Evolutionary conservation across 2,797 vertebrate species (phyloP), one percentile per base, ranked within the genome.

Genomic region (Rhadinocentrus ornatus): DNA sequence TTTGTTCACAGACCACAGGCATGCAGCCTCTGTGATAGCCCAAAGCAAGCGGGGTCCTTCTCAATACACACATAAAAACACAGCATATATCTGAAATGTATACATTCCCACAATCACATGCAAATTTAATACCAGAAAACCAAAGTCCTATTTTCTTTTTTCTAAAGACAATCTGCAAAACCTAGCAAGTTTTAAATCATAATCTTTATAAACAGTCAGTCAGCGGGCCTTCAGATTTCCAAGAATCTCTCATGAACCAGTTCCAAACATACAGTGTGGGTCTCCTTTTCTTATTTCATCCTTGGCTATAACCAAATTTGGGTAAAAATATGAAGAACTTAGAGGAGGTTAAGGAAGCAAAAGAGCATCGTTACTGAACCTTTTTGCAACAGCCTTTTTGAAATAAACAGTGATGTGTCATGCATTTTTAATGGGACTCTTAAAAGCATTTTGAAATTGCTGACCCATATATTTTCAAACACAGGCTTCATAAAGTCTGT

Each of bases 1-100:
- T 78, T 75, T 55, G 81, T 77, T 91, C 87, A 90, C 87, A 90
- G 82, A 83, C 71, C 44, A 58, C 73, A 73, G 70, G 77, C 78
- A 84, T 12, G 44, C 69, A 77, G 84, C 55, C 77, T 72, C 77
- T 78, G 70, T 66, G 57, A 84, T 61, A 71, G 79, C 88, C 82
- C 70, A 69, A 78, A 89, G 78, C 68, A 78, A 86, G 74, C 61
- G 32, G 44, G 69, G 55, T 55, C 54, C 66, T 71, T 80, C 62
- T 75, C 46, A 60, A 52, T 44, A 73, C 73, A 74, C 55, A 63
- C 64, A n/a, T 50, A 27, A 2, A 1, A 37, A 18, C 15, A n/a
- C 22, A 46, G 20, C 20, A n/a, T 1, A 60, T 24, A 61, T 16
- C 26, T 44, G 13, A 60, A 60, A 60, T 39, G 8, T 18, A 44